Evolutionary conservation across 2,113 vertebrate species (phyloP).

Genomic region (Ictalurus punctatus): DNA sequence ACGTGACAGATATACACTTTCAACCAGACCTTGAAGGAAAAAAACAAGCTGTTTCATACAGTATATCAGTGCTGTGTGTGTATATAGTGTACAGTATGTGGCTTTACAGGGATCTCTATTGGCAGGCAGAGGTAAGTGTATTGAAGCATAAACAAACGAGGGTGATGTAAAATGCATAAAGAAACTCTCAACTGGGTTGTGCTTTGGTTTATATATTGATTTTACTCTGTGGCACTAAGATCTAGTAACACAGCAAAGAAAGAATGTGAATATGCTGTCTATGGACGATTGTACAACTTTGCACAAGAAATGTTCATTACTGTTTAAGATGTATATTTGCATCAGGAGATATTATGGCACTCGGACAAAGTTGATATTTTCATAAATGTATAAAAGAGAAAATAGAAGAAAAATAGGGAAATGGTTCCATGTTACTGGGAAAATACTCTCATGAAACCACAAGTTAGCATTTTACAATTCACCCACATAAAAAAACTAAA

Average conservation of each 20-base stretch:
- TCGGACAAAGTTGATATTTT: neutral
- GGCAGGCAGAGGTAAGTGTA: neutral
- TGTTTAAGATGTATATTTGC: neutral
- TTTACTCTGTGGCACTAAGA: neutral
- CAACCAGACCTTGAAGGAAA: neutral
- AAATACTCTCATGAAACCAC: neutral
- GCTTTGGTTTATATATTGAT: neutral
- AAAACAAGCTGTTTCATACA: neutral
- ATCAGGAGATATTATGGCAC: neutral
- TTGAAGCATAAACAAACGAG: neutral
- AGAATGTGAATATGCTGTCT: neutral
- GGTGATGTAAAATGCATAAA: neutral
- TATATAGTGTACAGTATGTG: neutral
- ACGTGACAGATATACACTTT: conserved; percentile 11
- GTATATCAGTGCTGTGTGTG: neutral
- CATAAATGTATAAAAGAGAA: neutral
- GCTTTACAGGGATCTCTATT: neutral
- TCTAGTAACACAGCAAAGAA: neutral
- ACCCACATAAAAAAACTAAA: neutral
- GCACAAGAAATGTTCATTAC: neutral
- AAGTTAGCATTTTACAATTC: conserved; percentile 11
- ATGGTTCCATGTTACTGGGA: neutral
- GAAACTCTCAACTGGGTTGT: neutral
- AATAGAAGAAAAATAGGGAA: neutral
- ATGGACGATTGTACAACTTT: neutral